A percentile compares a stretch with the other conserved stretches of the same genome.
Conservation (phyloP, 35 echinoderm and acorn worm genomes). For the Apostichopus californicus region DNA sequence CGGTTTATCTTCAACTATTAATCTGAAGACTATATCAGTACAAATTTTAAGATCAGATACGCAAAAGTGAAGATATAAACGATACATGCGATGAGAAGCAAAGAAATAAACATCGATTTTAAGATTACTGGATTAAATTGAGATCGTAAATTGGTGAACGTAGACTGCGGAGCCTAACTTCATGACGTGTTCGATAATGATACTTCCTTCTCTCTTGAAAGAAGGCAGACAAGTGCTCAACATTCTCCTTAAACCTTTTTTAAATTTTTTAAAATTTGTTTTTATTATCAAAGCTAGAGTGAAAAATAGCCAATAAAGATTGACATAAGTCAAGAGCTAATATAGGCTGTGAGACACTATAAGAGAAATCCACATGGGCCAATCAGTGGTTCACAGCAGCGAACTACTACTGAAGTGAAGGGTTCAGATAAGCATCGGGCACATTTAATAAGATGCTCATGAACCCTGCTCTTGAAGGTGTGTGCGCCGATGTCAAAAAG, state of each 20-base stretch:
- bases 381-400: too few relatives aligned
- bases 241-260: constrained; percentile 10
- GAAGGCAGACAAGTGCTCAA: constrained; percentile 35
- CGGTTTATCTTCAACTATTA: not conserved
- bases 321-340: too few relatives aligned
- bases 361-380: too few relatives aligned
- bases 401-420: too few relatives aligned
- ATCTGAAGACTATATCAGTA: not conserved
- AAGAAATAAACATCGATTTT: constrained; percentile 48
- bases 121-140: constrained; percentile 29
- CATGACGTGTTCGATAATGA: constrained; percentile 65
- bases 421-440: too few relatives aligned
- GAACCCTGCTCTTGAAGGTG: too few relatives aligned
- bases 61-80: not conserved
- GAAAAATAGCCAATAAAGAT: too few relatives aligned
- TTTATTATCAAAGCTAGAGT: too few relatives aligned
- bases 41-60: not conserved
- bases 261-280: too few relatives aligned
- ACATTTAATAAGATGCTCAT: too few relatives aligned
- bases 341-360: too few relatives aligned
- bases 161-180: constrained; percentile 36
- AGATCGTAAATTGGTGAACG: constrained; percentile 39
- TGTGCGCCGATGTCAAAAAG: too few relatives aligned
- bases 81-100: constrained; percentile 41
- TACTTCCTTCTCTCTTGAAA: constrained; percentile 43